These are phyloP conservation scores for Drosophila persimilis DNA, from an alignment of 1,140 invertebrate genomes.

Conservation along the genomic window DNA sequence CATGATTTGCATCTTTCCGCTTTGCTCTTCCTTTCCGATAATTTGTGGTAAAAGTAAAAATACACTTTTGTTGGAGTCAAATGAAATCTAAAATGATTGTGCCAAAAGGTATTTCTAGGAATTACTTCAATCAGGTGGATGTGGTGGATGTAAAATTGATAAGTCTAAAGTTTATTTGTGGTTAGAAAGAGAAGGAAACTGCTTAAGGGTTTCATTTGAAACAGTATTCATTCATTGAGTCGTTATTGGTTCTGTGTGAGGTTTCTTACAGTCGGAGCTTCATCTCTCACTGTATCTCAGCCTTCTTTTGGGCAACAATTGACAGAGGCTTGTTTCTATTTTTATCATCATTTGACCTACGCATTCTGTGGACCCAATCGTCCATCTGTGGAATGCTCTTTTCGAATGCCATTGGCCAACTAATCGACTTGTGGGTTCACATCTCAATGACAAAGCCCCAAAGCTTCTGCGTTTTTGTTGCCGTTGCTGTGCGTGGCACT, in stretches of 20 bases:
- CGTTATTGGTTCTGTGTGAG: no score
- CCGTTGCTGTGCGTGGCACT: constrained; percentile 57
- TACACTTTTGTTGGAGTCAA: constrained; percentile 21
- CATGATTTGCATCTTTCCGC: constrained; percentile 53
- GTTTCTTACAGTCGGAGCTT: neutral
- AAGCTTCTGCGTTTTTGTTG: constrained; percentile 48
- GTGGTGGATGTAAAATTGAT: constrained; percentile 9
- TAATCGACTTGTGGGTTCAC: constrained; percentile 68
- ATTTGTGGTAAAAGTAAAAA: constrained; percentile 54
- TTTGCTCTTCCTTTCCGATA: neutral
- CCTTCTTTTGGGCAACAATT: neutral
- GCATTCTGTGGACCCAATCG: constrained; percentile 25
- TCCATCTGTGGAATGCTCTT: constrained; percentile 36
- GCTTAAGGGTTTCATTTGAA: no score
- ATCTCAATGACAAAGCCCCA: constrained; percentile 68
- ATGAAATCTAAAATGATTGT: constrained; percentile 32
- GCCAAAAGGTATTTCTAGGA: constrained; percentile 21
- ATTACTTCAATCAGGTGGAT: constrained; percentile 30
- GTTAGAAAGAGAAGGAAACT: neutral
- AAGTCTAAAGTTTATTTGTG: constrained; percentile 1
- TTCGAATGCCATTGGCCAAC: constrained; percentile 62
- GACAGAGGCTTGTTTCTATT: neutral
- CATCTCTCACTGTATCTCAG: no score
- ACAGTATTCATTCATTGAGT: no score
- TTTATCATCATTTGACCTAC: constrained; percentile 29